Conservation (phyloP, 2,888 invertebrate species). For the Eupeodes luniger region DNA sequence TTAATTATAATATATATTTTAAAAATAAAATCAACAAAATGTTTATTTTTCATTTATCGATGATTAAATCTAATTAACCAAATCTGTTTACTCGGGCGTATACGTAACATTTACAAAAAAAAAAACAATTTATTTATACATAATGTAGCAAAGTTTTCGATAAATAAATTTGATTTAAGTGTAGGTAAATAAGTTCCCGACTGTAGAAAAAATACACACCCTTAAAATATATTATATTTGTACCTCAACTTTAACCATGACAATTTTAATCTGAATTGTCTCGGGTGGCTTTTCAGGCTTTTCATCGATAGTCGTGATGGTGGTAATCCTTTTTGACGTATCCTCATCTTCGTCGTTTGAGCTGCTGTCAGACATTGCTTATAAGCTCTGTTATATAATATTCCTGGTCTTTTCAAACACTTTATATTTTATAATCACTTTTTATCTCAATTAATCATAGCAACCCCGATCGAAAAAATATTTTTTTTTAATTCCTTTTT, state of each 20-base stretch:
- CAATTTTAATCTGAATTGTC: constrained; percentile 61
- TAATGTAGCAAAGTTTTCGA: no score
- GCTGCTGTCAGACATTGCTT: constrained; percentile 56
- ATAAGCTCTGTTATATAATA: constrained; percentile 50
- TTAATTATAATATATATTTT: not conserved
- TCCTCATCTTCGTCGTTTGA: constrained; percentile 55
- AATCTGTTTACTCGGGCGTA: constrained; percentile 19
- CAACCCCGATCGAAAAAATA: constrained; percentile 4
- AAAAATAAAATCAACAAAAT: not conserved
- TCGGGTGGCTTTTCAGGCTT: constrained; percentile 52
- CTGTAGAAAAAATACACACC: not conserved
- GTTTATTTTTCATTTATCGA: not conserved
- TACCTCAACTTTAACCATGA: constrained; percentile 68
- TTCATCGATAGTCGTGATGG: constrained; percentile 3
- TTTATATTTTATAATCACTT: constrained; percentile 13
- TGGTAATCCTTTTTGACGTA: constrained; percentile 35
- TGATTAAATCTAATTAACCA: not conserved
- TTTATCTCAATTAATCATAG: not conserved
- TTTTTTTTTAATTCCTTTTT: no score
- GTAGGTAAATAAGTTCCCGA: not conserved
- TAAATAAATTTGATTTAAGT: not conserved
- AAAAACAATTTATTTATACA: constrained; percentile 11
- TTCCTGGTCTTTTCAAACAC: not conserved
- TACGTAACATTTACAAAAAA: constrained; percentile 18
- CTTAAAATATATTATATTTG: not conserved